Base-by-base conservation (phyloP, 2,888 invertebrate species). In the Oscheius sp. region DNA sequence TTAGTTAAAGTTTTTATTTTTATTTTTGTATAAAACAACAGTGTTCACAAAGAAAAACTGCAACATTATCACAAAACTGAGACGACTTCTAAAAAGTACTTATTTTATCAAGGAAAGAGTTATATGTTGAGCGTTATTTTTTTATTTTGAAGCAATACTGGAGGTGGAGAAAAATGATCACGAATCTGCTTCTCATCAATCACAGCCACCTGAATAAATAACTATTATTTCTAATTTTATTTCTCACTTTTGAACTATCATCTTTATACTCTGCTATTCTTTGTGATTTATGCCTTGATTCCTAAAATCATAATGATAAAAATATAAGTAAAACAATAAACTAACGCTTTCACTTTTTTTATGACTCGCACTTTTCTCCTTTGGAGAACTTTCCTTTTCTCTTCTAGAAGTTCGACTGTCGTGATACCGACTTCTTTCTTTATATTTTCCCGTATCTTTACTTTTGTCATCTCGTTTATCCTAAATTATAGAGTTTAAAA, bases 51-150 rank as follows among this genome's bases (percentile, higher is more conserved):
- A 61, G 27, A 12, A 6, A 61, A 10, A 31, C 31, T 12, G 42
- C 39, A 37, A 37, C 25, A 50, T n/a, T 17, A 48, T 37, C 17
- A n/a, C 57, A 45, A 31, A 45, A 57, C 23, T n/a, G 39, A n/a
- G 42, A 55, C 39, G 5, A n/a, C 17, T 10, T 27, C 10, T 39
- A 39, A 27, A 53, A 15, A 23, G n/a, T 37, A 31, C 17, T 45
- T 12, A 20, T 20, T 23, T n/a, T n/a, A n/a, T n/a, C n/a, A n/a
- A n/a, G n/a, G n/a, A 57, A 34, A 15, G 29, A 48, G 17, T 64
- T 45, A 67, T 12, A 57, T 57, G 29, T 68, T 68, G 5, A 68
- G 61, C 20, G 68, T 68, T 10, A 68, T 68, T 34, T 68, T 68
- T 29, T 61, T 46, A 37, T 34, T 25, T 42, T 61, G 37, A 3